Base-by-base conservation (phyloP, 2,113 vertebrate species). In the Chionis minor region DNA sequence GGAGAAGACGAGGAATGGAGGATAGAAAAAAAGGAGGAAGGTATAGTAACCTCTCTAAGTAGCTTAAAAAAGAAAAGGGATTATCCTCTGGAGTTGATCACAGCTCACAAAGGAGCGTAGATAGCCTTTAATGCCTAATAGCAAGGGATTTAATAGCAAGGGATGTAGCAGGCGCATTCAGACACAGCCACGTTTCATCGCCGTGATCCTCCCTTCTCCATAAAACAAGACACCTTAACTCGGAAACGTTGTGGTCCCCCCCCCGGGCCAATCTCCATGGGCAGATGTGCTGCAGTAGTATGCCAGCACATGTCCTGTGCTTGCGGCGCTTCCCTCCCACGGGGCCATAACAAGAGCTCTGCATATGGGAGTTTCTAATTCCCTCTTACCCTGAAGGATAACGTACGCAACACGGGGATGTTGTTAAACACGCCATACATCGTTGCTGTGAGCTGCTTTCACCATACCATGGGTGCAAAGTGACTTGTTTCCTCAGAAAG, bases 241-340 rank as follows among this genome's bases (percentile, higher is more conserved):
- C 0, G 1, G 75, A 70, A 84, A 38, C 0, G 0, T 38, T 38
- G 38, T 51, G 38, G 16, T 69, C 20, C 26, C 44, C 32, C 21
- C 40, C 0, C 38, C 38, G 38, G 0, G 10, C 30, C 81, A 61
- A 1, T 33, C 20, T 89, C 63, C n/a, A 62, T 1, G 1, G 73
- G 85, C 74, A 47, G 65, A 95, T 69, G 35, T 86, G 33, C 63
- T 83, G 62, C 62, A n/a, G 74, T 30, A 59, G 33, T 86, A 17
- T 10, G 26, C 59, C 52, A 32, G 35, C 87, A 63, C 28, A n/a
- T 45, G 88, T 80, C 59, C 44, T 79, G 24, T 35, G 47, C 69
- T 86, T 59, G 40, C 45, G 33, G 44, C 14, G 52, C 24, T 87
- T 70, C 51, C 71, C 89, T 71, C 55, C 44, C 74, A 52, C 13